Conservation (phyloP, 2,797 vertebrate species). For the Urosaurus nigricauda region DNA sequence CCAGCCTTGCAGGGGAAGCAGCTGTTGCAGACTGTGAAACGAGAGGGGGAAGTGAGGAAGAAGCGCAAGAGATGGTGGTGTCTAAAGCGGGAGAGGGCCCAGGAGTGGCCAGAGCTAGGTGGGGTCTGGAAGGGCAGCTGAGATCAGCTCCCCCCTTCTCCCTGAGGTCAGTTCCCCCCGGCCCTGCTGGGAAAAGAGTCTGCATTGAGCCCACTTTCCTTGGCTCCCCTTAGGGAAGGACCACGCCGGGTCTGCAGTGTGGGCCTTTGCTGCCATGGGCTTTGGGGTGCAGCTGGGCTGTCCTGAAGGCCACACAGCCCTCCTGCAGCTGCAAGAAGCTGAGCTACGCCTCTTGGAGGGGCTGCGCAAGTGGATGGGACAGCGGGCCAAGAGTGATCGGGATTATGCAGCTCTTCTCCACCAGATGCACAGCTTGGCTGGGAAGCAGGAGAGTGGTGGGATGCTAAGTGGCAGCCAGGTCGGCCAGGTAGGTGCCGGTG, state of each 20-base stretch:
- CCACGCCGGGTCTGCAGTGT: too few relatives aligned
- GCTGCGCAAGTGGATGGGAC: slow-evolving; percentile 96
- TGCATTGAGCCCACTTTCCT: too few relatives aligned
- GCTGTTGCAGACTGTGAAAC: background rate
- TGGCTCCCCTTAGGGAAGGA: too few relatives aligned
- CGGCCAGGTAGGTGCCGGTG: slow-evolving; percentile 84
- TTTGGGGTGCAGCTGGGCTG: slow-evolving; percentile 90
- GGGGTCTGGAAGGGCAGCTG: background rate
- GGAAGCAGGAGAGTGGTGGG: slow-evolving; percentile 85
- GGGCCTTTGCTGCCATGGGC: slow-evolving; percentile 81
- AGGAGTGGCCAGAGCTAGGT: too few relatives aligned
- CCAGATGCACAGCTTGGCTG: slow-evolving; percentile 86
- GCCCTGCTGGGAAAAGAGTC: background rate
- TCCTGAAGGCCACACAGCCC: slow-evolving; percentile 86
- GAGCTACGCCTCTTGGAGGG: slow-evolving; percentile 94
- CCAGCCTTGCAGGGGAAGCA: background rate
- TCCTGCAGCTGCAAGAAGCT: slow-evolving; percentile 90
- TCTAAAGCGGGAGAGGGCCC: too few relatives aligned
- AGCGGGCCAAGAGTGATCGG: slow-evolving; percentile 92
- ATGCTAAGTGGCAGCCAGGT: slow-evolving; percentile 83
- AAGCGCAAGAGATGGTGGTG: background rate
- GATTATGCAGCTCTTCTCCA: slow-evolving; percentile 92
- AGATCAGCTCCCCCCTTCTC: background rate
- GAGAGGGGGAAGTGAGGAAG: background rate
- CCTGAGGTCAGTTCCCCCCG: too few relatives aligned